Percentiles rank a stretch among this genome's conserved stretches.
phyloP scores from a whole-genome alignment of 2,797 vertebrate genomes.

The Poeciliopsis infans region DNA sequence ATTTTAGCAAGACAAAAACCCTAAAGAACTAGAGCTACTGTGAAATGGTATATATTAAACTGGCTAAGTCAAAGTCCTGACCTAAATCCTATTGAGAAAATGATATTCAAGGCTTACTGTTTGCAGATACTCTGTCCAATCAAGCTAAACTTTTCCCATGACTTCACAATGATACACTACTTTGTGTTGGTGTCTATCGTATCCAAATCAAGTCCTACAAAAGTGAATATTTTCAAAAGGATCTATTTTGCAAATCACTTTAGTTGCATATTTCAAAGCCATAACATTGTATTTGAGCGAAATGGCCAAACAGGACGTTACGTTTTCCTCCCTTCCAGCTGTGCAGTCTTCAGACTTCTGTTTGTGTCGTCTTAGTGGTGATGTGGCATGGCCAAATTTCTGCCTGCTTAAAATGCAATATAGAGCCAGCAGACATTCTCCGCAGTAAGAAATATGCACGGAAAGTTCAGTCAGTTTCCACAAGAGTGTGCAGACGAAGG shows the following conservation, averaged over 20 bases:
- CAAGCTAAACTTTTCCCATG: background rate
- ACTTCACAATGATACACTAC: background rate
- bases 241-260: background rate
- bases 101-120: background rate
- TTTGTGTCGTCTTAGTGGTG: constrained; percentile 35
- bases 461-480: constrained; percentile 67
- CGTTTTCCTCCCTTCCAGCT: background rate
- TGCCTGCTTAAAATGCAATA: constrained; percentile 28
- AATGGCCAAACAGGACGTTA: background rate
- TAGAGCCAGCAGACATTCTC: constrained; percentile 40
- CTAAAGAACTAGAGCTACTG: background rate
- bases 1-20: background rate
- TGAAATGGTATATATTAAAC: background rate
- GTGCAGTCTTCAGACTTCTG: background rate
- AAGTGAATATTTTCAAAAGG: background rate
- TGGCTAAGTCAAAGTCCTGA: background rate
- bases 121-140: background rate
- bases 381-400: constrained; percentile 54
- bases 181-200: background rate
- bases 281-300: background rate
- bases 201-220: background rate
- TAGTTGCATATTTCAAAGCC: background rate
- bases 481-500: constrained; percentile 46
- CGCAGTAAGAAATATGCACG: constrained; percentile 21
- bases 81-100: background rate